Evolutionary conservation across 2,113 vertebrate species (phyloP).

Genomic region (Campylomormyrus numenius): DNA sequence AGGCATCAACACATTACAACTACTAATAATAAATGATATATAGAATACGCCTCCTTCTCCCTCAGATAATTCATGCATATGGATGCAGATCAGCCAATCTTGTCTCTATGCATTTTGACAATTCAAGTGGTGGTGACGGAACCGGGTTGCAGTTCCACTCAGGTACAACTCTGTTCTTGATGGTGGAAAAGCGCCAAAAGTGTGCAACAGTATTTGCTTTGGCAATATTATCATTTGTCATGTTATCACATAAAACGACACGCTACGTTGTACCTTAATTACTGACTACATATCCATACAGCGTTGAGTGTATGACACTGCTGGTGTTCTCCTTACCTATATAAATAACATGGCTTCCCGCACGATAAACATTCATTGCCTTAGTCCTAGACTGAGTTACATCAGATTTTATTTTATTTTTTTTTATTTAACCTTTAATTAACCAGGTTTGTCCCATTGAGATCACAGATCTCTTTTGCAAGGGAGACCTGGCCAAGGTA

Average conservation of each 20-base stretch:
- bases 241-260: neutral
- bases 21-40: neutral
- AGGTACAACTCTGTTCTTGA: neutral
- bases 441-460: no score
- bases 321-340: neutral
- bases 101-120: no score
- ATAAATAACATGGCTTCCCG: slow-evolving; percentile 18
- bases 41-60: no score
- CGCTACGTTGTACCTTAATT: neutral
- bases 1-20: neutral
- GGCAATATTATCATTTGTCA: neutral
- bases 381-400: neutral
- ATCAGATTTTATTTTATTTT: no score
- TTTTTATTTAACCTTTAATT: no score
- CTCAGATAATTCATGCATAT: no score
- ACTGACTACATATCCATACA: neutral
- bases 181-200: neutral
- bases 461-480: no score
- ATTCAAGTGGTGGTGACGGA: neutral
- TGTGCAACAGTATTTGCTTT: neutral
- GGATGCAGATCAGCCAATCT: no score
- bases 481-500: no score
- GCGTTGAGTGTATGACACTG: neutral
- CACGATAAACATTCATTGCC: neutral
- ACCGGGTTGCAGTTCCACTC: neutral